phyloP scores from a whole-genome alignment of 2,113 vertebrate genomes.

The Macrotus californicus region DNA sequence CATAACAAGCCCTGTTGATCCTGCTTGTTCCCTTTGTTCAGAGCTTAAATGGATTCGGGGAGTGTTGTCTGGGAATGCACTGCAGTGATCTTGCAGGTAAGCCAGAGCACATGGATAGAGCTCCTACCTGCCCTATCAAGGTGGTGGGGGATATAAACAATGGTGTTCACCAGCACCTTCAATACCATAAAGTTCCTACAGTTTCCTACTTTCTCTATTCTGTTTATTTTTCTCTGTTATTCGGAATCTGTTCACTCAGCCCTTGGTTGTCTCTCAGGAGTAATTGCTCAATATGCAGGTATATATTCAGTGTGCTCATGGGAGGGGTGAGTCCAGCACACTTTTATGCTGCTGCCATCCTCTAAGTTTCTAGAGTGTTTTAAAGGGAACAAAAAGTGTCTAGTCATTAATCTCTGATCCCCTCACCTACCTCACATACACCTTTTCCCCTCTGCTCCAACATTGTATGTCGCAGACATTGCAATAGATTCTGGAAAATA shows the following conservation, averaged over 20 bases:
- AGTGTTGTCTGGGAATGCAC: background rate
- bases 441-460: background rate
- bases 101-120: background rate
- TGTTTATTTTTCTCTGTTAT: background rate
- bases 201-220: background rate
- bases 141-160: background rate
- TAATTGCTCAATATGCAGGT: background rate
- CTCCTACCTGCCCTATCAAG: background rate
- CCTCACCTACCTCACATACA: rapidly evolving
- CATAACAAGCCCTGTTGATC: background rate
- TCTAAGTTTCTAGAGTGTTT: background rate
- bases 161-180: background rate
- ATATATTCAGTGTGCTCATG: background rate
- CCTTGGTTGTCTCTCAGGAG: background rate
- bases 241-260: background rate
- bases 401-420: background rate
- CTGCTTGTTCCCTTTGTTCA: no score
- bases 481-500: background rate
- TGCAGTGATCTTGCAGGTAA: background rate
- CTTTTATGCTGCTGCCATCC: background rate
- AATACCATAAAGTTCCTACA: background rate
- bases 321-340: background rate
- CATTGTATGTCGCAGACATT: background rate
- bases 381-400: background rate
- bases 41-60: background rate